Conservation (phyloP, 2,888 invertebrate genomes). For the Drosophila mettleri region DNA sequence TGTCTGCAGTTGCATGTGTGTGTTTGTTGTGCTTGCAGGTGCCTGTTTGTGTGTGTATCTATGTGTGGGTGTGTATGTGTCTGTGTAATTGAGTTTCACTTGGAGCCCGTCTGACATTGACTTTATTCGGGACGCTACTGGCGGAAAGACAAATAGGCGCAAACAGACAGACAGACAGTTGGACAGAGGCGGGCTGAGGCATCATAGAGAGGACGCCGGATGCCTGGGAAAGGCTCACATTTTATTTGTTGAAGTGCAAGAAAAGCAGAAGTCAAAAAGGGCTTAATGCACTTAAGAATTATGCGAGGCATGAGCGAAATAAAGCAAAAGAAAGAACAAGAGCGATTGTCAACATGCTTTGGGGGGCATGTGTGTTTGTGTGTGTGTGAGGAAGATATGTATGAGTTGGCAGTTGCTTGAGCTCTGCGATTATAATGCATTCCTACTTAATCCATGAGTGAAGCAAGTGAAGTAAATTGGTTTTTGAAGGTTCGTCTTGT, state of each 20-base stretch:
- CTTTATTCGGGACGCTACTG: constrained; percentile 62
- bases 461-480: constrained; percentile 23
- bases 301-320: constrained; percentile 54
- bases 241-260: constrained; percentile 66
- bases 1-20: constrained; percentile 34
- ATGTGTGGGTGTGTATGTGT: constrained; percentile 26
- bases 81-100: constrained; percentile 74
- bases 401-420: constrained; percentile 8
- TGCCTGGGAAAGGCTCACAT: constrained; percentile 53
- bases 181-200: constrained; percentile 8
- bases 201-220: constrained; percentile 6
- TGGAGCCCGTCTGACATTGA: constrained; percentile 67
- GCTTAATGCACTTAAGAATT: constrained; percentile 68
- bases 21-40: constrained; percentile 38
- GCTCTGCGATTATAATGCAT: constrained; percentile 14
- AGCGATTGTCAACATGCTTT: constrained; percentile 33
- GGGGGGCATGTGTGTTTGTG: background rate
- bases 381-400: background rate
- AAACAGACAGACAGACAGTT: constrained; percentile 27
- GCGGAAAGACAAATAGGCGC: constrained; percentile 63
- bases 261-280: constrained; percentile 64
- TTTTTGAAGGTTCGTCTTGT: constrained; percentile 10
- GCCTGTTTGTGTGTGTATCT: constrained; percentile 18
- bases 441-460: constrained; percentile 15
- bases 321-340: constrained; percentile 27